phyloP scores from a whole-genome alignment of 2,797 vertebrate genomes.

The Argya squamiceps region DNA sequence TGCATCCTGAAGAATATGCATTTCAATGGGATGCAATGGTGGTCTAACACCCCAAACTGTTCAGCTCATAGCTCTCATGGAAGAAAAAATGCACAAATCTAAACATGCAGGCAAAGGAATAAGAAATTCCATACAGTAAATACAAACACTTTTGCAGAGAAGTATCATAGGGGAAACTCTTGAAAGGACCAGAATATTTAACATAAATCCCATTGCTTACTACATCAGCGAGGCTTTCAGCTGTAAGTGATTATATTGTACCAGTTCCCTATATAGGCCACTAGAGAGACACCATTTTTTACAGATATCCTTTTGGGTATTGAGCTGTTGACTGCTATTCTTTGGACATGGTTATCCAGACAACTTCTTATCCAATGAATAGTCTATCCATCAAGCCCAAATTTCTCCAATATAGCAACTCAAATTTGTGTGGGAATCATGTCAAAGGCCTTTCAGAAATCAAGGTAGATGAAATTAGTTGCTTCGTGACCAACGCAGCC shows the following conservation, averaged over 20 bases:
- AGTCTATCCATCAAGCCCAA: neutral
- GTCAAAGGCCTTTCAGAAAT: neutral
- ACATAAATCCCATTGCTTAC: neutral
- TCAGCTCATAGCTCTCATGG: neutral
- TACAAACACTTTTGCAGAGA: neutral
- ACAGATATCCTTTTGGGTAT: neutral
- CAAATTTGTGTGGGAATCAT: neutral
- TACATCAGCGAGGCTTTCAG: neutral
- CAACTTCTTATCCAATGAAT: neutral
- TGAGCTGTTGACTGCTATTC: accelerated
- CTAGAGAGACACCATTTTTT: neutral
- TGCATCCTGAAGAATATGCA: neutral
- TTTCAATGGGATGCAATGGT: neutral
- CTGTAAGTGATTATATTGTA: neutral
- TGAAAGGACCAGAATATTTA: neutral
- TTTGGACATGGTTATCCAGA: neutral
- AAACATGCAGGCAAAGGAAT: neutral
- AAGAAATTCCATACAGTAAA: neutral
- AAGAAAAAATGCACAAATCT: neutral
- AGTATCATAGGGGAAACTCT: neutral
- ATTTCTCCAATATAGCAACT: neutral
- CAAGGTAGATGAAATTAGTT: neutral
- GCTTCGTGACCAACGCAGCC: neutral
- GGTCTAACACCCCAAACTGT: neutral
- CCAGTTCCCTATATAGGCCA: accelerated